phyloP scores from a whole-genome alignment of 1,140 invertebrate species.

The Bombus ignitus region DNA sequence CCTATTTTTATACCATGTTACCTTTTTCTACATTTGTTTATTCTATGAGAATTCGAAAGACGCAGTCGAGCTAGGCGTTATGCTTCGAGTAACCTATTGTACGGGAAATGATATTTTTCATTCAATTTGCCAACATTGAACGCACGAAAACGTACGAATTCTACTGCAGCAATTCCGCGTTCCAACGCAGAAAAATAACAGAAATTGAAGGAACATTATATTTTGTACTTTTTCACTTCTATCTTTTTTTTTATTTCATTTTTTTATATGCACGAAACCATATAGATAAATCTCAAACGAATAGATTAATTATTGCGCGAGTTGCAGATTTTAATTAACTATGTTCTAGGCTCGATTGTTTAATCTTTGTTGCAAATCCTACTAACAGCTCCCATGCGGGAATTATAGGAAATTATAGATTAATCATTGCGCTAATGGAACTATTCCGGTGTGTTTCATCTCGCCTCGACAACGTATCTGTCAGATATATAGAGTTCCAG shows the following conservation, averaged over 20 bases:
- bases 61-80: neutral
- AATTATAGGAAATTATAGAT: constrained; percentile 6
- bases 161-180: neutral
- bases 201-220: neutral
- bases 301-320: neutral
- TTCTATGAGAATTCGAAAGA: neutral
- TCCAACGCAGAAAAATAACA: neutral
- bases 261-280: neutral
- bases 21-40: neutral
- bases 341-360: constrained; percentile 11
- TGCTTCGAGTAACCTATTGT: neutral
- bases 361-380: constrained; percentile 5
- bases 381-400: neutral
- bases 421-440: constrained; percentile 47
- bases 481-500: neutral
- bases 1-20: neutral
- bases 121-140: neutral
- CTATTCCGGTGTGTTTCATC: neutral
- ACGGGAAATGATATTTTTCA: constrained; percentile 8
- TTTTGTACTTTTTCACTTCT: neutral
- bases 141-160: neutral
- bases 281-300: neutral
- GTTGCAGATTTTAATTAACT: constrained; percentile 5
- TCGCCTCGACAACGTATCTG: neutral
- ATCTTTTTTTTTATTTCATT: neutral